These are phyloP conservation scores for Arctopsyche grandis DNA, from an alignment of 1,140 invertebrate genomes.

Conservation along the genomic window DNA sequence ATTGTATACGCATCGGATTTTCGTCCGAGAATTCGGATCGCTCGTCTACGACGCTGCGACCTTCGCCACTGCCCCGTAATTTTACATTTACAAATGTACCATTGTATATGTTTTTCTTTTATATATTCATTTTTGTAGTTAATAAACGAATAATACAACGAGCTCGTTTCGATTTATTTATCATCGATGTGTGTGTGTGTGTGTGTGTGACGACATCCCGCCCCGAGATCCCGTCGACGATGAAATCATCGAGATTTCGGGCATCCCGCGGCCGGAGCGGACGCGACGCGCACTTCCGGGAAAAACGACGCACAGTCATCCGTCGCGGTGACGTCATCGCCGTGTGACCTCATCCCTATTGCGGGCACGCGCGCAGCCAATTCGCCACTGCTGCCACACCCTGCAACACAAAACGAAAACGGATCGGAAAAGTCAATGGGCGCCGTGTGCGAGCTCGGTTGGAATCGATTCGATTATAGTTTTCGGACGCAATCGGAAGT, in stretches of 20 bases:
- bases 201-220: no score
- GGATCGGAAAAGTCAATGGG: no score
- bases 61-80: no score
- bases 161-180: background rate
- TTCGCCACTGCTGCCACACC: background rate
- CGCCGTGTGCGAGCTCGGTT: no score
- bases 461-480: no score
- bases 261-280: background rate
- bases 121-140: conserved; percentile 28
- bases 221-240: no score
- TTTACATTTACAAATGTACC: background rate
- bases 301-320: background rate
- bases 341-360: conserved; percentile 13
- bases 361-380: background rate
- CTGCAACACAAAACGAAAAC: no score
- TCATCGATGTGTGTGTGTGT: background rate
- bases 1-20: background rate
- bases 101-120: conserved; percentile 34
- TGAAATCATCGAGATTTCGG: background rate
- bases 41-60: no score
- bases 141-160: conserved; percentile 14
- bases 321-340: background rate
- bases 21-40: no score
- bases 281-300: background rate
- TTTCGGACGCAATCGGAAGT: no score